Conservation (phyloP, 2,797 vertebrate genomes). For the Girardinus metallicus region DNA sequence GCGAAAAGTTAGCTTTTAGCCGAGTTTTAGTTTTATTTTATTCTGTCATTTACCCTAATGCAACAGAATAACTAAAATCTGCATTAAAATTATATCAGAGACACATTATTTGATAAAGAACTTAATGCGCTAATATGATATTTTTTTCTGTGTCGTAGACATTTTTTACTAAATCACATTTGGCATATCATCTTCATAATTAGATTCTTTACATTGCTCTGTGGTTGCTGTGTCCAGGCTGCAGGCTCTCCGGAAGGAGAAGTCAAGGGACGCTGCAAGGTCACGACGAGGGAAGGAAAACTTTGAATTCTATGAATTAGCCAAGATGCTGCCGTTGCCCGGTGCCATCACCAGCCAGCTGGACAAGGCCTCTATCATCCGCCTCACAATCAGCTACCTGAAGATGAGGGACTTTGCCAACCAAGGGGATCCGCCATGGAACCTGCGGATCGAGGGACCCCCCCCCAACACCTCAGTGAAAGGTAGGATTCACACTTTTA, state of each 20-base stretch:
- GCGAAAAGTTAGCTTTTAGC: neutral
- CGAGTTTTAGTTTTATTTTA: neutral
- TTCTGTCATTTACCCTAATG: neutral
- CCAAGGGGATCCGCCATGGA: conserved; percentile 97
- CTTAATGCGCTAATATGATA: neutral
- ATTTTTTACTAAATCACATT: neutral
- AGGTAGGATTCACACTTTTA: conserved; percentile 79
- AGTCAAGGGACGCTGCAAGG: conserved; percentile 95
- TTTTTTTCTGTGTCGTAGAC: neutral
- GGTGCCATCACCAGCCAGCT: conserved; percentile 98
- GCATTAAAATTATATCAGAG: neutral
- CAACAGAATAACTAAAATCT: neutral
- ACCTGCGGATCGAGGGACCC: conserved; percentile 94
- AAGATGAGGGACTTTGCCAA: conserved; percentile 99
- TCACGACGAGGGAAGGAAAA: conserved; percentile 97
- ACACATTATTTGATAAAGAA: conserved; percentile 1
- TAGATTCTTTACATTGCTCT: neutral
- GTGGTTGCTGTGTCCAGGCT: conserved; percentile 78
- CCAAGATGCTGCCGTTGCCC: conserved; percentile 96
- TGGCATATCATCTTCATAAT: conserved; percentile 1
- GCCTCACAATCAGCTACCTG: conserved; percentile 98
- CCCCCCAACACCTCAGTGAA: conserved; percentile 98
- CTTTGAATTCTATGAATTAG: conserved; percentile 98
- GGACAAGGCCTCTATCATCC: conserved; percentile 98
- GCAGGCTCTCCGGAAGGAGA: conserved; percentile 98